A percentile compares a stretch with the other conserved stretches of the same genome.
These are phyloP conservation scores for Polyodon spathula DNA, from an alignment of 2,113 vertebrate species.

Conservation along the genomic window DNA sequence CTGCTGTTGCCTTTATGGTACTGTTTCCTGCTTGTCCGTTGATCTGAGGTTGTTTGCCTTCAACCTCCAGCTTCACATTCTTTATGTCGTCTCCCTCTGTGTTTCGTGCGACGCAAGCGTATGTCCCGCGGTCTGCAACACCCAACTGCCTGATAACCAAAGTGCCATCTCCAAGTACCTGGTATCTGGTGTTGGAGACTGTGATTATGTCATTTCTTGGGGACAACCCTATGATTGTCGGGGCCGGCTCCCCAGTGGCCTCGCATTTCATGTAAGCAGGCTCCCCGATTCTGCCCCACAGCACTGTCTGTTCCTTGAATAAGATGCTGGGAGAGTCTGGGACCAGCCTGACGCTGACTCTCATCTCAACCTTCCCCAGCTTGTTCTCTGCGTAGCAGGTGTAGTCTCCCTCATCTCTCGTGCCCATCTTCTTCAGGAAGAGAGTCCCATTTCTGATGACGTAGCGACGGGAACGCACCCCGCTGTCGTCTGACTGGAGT, in stretches of 20 bases:
- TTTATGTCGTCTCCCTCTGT: slow-evolving; percentile 54
- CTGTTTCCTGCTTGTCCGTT: slow-evolving; percentile 41
- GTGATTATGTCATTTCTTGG: slow-evolving; percentile 49
- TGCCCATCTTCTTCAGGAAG: slow-evolving; percentile 55
- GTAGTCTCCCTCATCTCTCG: slow-evolving; percentile 62
- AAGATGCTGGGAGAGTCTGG: slow-evolving; percentile 43
- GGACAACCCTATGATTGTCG: slow-evolving; percentile 57
- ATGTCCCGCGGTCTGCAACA: slow-evolving; percentile 52
- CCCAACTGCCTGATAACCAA: slow-evolving; percentile 48
- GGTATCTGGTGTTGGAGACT: slow-evolving; percentile 36
- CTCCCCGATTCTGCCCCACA: slow-evolving; percentile 40
- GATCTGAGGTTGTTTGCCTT: slow-evolving; percentile 47
- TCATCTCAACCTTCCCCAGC: slow-evolving; percentile 58
- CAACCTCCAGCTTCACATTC: slow-evolving; percentile 45
- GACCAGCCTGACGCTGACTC: slow-evolving; percentile 49
- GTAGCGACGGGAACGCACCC: slow-evolving; percentile 46
- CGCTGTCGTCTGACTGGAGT: slow-evolving; percentile 56
- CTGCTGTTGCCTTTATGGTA: slow-evolving; percentile 33
- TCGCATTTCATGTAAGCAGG: slow-evolving; percentile 45
- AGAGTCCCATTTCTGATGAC: slow-evolving; percentile 60
- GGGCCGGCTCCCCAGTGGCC: slow-evolving; percentile 45
- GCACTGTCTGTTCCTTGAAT: slow-evolving; percentile 34
- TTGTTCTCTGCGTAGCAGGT: slow-evolving; percentile 61
- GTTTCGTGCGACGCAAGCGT: slow-evolving; percentile 55
- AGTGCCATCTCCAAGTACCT: slow-evolving; percentile 41